A percentile compares a stretch with the other conserved stretches of the same genome.
These are phyloP conservation scores for Promerops cafer DNA, from an alignment of 2,113 vertebrate species.

Conservation along the genomic window DNA sequence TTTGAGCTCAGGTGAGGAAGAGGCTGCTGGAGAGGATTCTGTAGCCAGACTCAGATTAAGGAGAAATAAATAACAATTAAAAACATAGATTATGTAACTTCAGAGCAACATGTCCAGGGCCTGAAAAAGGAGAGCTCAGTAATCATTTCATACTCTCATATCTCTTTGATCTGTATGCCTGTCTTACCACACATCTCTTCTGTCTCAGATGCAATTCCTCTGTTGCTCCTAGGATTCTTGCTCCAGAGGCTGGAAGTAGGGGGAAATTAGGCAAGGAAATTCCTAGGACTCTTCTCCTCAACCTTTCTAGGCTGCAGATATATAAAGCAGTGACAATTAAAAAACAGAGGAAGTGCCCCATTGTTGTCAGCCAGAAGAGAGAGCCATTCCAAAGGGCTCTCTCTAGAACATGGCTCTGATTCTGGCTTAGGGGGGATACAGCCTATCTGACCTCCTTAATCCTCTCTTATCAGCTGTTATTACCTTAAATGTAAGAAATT, in stretches of 20 bases:
- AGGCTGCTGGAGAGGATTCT: background rate
- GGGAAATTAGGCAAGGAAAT: background rate
- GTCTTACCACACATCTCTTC: background rate
- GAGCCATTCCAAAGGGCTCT: background rate
- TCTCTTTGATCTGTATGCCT: background rate
- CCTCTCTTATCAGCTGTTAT: background rate
- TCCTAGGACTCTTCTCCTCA: background rate
- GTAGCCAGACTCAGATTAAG: background rate
- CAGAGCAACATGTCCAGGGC: background rate
- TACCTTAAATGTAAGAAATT: background rate
- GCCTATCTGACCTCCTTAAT: background rate
- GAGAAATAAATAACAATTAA: background rate
- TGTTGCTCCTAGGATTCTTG: background rate
- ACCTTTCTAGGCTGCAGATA: background rate
- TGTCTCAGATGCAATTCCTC: background rate
- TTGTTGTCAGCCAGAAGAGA: background rate
- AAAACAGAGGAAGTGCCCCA: background rate
- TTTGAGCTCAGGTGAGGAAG: background rate
- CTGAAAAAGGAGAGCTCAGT: background rate
- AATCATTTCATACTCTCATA: background rate
- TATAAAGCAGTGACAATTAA: background rate
- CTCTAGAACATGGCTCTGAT: background rate
- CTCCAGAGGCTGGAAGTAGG: background rate
- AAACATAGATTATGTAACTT: background rate
- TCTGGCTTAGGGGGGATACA: rapidly evolving